Conservation (phyloP, 2,888 invertebrate genomes). For the Heliconius sara region DNA sequence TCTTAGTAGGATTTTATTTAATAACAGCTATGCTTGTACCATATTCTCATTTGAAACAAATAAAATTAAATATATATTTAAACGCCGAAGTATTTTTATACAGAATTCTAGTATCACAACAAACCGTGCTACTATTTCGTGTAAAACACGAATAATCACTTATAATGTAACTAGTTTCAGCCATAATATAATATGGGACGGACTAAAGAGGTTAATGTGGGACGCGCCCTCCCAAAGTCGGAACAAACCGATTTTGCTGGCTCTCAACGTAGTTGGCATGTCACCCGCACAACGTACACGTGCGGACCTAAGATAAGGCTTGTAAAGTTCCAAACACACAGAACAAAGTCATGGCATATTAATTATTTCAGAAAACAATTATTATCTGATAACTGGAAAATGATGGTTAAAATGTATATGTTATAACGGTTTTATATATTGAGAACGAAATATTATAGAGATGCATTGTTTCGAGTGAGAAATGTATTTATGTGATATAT, state of each 20-base stretch:
- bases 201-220: slow-evolving; percentile 57
- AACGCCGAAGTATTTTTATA: background rate
- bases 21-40: background rate
- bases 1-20: background rate
- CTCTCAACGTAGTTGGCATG: slow-evolving; percentile 66
- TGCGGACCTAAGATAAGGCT: slow-evolving; percentile 64
- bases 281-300: slow-evolving; percentile 64
- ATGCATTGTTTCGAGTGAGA: background rate
- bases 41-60: background rate
- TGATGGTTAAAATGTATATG: background rate
- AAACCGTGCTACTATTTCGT: background rate
- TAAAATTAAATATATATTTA: background rate
- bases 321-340: slow-evolving; percentile 44
- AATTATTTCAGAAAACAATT: background rate
- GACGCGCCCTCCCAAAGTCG: slow-evolving; percentile 62
- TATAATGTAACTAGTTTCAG: slow-evolving; percentile 30
- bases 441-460: no score
- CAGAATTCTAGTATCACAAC: background rate
- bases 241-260: slow-evolving; percentile 74
- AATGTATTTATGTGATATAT: background rate
- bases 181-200: slow-evolving; percentile 42
- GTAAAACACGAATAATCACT: slow-evolving; percentile 34
- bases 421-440: no score
- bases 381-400: slow-evolving; percentile 1
- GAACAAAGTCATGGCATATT: slow-evolving; percentile 25